Evolutionary conservation across 2,113 vertebrate species (phyloP).

Genomic region (Pangasianodon hypophthalmus): DNA sequence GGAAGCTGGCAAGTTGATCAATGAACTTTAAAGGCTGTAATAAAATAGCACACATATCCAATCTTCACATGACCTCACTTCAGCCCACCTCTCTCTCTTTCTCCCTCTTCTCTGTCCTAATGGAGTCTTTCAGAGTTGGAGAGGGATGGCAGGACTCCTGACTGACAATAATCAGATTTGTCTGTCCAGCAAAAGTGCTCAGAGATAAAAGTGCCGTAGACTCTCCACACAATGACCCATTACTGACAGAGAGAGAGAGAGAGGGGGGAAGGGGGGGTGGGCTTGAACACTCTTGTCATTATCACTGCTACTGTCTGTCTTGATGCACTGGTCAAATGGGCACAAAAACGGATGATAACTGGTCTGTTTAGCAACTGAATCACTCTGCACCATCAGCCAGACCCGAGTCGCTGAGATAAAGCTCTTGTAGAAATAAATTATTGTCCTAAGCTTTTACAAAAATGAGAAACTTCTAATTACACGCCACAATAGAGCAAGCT

Average conservation of each 20-base stretch:
- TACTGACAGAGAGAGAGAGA: constrained; percentile 28
- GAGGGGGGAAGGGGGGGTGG: constrained; percentile 24
- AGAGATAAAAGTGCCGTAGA: constrained; percentile 50
- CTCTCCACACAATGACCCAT: constrained; percentile 47
- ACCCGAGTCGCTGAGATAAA: not conserved
- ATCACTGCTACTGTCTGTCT: constrained; percentile 26
- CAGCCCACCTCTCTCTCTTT: not conserved
- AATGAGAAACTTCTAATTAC: constrained; percentile 9
- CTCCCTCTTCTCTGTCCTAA: constrained; percentile 42
- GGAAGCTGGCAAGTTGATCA: constrained; percentile 37
- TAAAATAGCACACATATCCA: constrained; percentile 30
- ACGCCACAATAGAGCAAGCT: not conserved
- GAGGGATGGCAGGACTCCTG: constrained; percentile 30
- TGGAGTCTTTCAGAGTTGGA: constrained; percentile 47
- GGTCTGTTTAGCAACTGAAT: constrained; percentile 27
- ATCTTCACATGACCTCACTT: constrained; percentile 35
- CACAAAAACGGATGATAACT: constrained; percentile 26
- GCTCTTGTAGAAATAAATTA: constrained; percentile 11
- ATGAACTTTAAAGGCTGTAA: constrained; percentile 44
- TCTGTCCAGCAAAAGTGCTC: constrained; percentile 50
- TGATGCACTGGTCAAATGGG: constrained; percentile 39
- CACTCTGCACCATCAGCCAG: constrained; percentile 33
- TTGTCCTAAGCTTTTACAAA: not conserved
- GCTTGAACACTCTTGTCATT: constrained; percentile 28
- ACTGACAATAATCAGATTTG: constrained; percentile 58